phyloP scores from a whole-genome alignment of 2,797 vertebrate genomes.

The Bradypodion pumilum region DNA sequence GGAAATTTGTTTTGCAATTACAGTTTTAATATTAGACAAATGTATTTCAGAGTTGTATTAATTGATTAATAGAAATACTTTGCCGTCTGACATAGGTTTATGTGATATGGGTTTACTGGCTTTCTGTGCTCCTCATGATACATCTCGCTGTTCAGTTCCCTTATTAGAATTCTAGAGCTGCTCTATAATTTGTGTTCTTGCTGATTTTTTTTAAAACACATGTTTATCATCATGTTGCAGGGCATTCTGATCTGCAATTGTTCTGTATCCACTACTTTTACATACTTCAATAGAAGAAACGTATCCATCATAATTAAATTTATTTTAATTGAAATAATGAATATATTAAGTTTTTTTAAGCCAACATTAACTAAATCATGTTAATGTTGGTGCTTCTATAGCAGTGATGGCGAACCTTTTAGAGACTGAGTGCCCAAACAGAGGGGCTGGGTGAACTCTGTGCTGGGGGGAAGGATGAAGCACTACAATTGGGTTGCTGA shows the following conservation, averaged over 20 bases:
- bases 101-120: constrained; percentile 93
- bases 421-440: too few relatives aligned
- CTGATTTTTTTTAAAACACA: constrained; percentile 69
- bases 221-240: constrained; percentile 81
- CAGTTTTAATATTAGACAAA: too few relatives aligned
- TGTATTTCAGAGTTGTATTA: constrained; percentile 54
- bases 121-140: constrained; percentile 79
- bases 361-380: constrained; percentile 42
- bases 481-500: too few relatives aligned
- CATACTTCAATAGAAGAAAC: constrained; percentile 47
- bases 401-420: too few relatives aligned
- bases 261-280: constrained; percentile 63
- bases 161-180: constrained; percentile 66
- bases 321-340: constrained; percentile 49
- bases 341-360: constrained; percentile 44
- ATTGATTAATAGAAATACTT: constrained; percentile 71
- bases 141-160: constrained; percentile 66
- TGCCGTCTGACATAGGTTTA: constrained; percentile 98
- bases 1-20: constrained; percentile 48
- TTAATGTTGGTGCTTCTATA: background rate
- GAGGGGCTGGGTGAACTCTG: too few relatives aligned
- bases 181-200: constrained; percentile 70
- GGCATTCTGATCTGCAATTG: constrained; percentile 88
- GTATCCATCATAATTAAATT: constrained; percentile 31
- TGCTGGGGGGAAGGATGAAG: too few relatives aligned